phyloP scores from a whole-genome alignment of 2,888 invertebrate species.

The Podotricha telesiphe region DNA sequence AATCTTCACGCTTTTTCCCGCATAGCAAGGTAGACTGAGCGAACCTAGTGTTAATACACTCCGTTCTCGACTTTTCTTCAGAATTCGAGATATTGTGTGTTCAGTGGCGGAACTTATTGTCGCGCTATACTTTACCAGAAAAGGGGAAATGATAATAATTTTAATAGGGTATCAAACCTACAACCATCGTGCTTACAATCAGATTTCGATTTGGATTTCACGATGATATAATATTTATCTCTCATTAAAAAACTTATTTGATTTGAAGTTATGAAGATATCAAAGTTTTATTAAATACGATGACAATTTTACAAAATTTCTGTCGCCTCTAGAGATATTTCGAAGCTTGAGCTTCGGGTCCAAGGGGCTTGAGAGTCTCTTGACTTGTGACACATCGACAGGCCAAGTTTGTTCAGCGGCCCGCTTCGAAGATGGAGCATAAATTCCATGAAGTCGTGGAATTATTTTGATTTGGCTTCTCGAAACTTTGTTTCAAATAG shows the following conservation, averaged over 20 bases:
- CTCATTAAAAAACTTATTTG: not conserved
- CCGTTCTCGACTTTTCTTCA: too few relatives aligned
- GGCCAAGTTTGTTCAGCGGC: constrained; percentile 79
- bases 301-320: constrained; percentile 37
- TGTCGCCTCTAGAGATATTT: constrained; percentile 37
- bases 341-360: constrained; percentile 46
- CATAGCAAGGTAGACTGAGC: too few relatives aligned
- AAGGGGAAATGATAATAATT: too few relatives aligned
- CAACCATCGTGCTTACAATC: not conserved
- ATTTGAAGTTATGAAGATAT: constrained; percentile 7
- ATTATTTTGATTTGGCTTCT: constrained; percentile 19
- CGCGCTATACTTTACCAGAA: too few relatives aligned
- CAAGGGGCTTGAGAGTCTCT: constrained; percentile 65
- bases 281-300: constrained; percentile 17
- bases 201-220: not conserved
- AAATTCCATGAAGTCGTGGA: constrained; percentile 57
- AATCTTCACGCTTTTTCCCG: too few relatives aligned
- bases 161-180: too few relatives aligned
- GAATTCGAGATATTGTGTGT: too few relatives aligned
- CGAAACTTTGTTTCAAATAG: constrained; percentile 14
- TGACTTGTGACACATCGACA: constrained; percentile 83
- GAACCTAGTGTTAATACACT: too few relatives aligned
- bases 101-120: too few relatives aligned
- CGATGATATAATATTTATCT: not conserved
- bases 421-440: constrained; percentile 63